A percentile compares a stretch with the other conserved stretches of the same genome.
These are phyloP conservation scores for Alectura lathami DNA, from an alignment of 2,113 vertebrate genomes.

Conservation along the genomic window DNA sequence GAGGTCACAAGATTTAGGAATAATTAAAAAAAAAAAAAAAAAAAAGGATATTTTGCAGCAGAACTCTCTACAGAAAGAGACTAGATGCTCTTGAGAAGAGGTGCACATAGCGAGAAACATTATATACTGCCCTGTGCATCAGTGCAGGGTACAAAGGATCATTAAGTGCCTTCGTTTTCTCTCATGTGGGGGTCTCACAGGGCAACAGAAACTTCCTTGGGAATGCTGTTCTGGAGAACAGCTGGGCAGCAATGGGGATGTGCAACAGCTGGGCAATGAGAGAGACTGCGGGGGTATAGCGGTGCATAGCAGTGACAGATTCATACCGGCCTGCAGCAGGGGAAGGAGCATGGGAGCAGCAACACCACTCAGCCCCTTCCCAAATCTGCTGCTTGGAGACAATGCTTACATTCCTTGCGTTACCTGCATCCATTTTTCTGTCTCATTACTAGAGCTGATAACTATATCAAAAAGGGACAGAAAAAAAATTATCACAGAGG, in stretches of 20 bases:
- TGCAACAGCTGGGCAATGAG: background rate
- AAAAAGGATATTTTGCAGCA: background rate
- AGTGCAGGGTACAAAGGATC: background rate
- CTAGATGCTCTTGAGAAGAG: background rate
- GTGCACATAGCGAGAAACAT: background rate
- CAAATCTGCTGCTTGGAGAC: background rate
- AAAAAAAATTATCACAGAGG: background rate
- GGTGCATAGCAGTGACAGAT: background rate
- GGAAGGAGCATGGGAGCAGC: background rate
- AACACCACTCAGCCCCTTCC: background rate
- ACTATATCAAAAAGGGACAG: background rate
- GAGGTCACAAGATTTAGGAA: background rate
- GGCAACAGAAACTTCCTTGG: background rate
- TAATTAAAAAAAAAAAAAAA: too few relatives aligned
- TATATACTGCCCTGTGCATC: background rate
- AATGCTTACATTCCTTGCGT: background rate
- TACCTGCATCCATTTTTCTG: background rate
- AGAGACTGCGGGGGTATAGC: rapidly evolving
- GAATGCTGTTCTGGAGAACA: background rate
- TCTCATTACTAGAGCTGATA: background rate
- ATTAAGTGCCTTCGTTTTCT: background rate
- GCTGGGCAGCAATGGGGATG: background rate
- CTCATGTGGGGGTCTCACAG: background rate
- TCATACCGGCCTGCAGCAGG: background rate
- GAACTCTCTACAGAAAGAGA: background rate